Conservation (phyloP, 2,113 vertebrate genomes). For the Gadus macrocephalus region DNA sequence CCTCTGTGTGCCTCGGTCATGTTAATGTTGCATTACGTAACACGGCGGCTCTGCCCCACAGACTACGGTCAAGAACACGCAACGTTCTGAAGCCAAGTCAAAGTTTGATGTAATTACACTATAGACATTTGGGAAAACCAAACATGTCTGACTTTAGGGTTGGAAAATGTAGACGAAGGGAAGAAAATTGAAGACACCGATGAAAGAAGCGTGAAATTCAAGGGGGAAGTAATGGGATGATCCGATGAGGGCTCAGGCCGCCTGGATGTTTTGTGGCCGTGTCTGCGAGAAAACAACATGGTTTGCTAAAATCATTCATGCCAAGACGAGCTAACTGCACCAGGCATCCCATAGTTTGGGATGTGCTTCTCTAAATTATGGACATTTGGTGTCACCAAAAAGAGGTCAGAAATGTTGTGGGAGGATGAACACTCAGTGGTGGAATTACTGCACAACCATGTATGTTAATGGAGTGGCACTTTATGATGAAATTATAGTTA, state of each 20-base stretch:
- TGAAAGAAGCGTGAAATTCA: conserved; percentile 65
- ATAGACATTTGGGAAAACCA: conserved; percentile 62
- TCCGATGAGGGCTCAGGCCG: conserved; percentile 47
- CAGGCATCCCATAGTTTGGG: conserved; percentile 39
- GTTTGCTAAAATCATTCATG: conserved; percentile 52
- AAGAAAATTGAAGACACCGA: conserved; percentile 69
- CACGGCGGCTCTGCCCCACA: conserved; percentile 49
- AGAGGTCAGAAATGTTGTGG: too few relatives aligned
- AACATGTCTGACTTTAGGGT: conserved; percentile 64
- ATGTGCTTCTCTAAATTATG: conserved; percentile 40
- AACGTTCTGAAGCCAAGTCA: conserved; percentile 54
- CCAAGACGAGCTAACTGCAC: conserved; percentile 33
- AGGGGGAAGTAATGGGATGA: conserved; percentile 56
- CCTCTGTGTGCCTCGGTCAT: conserved; percentile 55
- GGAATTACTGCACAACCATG: too few relatives aligned
- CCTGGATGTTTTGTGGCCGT: conserved; percentile 49
- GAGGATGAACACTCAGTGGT: too few relatives aligned
- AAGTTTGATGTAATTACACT: conserved; percentile 62
- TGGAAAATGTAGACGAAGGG: conserved; percentile 59
- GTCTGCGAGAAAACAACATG: conserved; percentile 48
- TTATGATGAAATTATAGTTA: too few relatives aligned
- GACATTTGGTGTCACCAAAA: conserved; percentile 4
- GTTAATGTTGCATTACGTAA: conserved; percentile 60
- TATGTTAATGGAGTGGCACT: too few relatives aligned
- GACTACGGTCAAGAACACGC: conserved; percentile 35